Percentiles rank a stretch among this genome's conserved stretches.
phyloP scores from a whole-genome alignment of 2,888 invertebrate genomes.

The Sphaerophoria rueppellii region DNA sequence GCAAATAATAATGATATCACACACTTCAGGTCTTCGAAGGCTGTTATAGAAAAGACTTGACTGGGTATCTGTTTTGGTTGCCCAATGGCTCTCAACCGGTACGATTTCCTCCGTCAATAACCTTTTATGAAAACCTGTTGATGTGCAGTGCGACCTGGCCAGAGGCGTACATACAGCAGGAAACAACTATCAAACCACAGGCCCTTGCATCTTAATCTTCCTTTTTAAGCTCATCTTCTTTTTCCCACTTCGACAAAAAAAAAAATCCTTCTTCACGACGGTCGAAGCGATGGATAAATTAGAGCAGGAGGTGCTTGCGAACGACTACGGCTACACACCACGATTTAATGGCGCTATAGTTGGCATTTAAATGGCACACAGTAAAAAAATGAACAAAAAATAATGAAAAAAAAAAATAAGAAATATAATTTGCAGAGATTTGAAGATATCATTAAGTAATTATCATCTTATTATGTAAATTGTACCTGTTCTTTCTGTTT shows the following conservation, averaged over 20 bases:
- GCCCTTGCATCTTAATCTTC: conserved; percentile 63
- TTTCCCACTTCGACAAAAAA: neutral
- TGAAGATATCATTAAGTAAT: conserved; percentile 73
- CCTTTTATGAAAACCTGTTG: conserved; percentile 66
- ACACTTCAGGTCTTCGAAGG: conserved; percentile 11
- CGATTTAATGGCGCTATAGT: conserved; percentile 46
- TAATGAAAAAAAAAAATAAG: conserved; percentile 21
- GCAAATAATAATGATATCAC: conserved; percentile 50
- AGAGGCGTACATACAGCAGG: too few relatives aligned
- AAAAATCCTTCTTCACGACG: conserved; percentile 45
- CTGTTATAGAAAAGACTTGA: neutral
- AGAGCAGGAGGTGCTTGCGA: conserved; percentile 52
- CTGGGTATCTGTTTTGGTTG: conserved; percentile 5
- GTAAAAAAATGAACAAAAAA: neutral
- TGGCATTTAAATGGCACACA: conserved; percentile 41
- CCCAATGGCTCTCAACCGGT: conserved; percentile 42
- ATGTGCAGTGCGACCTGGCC: conserved; percentile 7
- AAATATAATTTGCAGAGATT: conserved; percentile 60
- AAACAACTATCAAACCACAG: conserved; percentile 12
- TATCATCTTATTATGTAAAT: conserved; percentile 69
- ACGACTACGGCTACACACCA: conserved; percentile 37
- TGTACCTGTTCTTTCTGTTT: conserved; percentile 31
- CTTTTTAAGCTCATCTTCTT: conserved; percentile 22
- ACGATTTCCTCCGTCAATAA: conserved; percentile 70
- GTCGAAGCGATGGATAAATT: conserved; percentile 41